These are phyloP conservation scores for Cyaniris semiargus DNA, from an alignment of 2,888 invertebrate species.

Conservation along the genomic window DNA sequence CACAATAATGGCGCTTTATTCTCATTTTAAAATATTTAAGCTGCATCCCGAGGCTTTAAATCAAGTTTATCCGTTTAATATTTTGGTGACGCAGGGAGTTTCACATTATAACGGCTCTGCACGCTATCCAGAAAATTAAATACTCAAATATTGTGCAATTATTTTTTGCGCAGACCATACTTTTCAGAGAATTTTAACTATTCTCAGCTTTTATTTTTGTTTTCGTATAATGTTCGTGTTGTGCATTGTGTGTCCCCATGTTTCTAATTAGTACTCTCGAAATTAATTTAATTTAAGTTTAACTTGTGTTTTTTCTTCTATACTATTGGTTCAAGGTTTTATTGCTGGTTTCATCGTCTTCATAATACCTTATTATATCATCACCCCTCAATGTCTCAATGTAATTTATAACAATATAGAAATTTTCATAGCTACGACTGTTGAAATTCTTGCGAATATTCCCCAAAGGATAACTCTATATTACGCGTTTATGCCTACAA, in stretches of 20 bases:
- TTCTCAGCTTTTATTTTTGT: neutral
- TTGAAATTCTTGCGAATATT: constrained; percentile 9
- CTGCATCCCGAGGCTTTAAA: constrained; percentile 22
- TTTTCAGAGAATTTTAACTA: constrained; percentile 1
- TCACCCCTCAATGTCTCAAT: neutral
- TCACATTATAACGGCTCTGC: constrained; percentile 26
- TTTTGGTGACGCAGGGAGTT: constrained; percentile 27
- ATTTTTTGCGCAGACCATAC: constrained; percentile 14
- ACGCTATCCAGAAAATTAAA: constrained; percentile 28
- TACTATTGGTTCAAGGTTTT: too few relatives aligned
- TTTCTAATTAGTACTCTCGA: neutral
- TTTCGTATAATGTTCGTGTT: neutral
- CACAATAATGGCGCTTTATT: constrained; percentile 23
- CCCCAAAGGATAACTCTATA: neutral
- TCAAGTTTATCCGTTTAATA: constrained; percentile 30
- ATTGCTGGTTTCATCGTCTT: neutral
- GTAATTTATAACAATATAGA: neutral
- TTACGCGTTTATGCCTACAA: neutral
- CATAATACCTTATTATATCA: neutral
- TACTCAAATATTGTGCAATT: constrained; percentile 18
- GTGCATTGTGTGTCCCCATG: neutral
- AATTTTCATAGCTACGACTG: neutral
- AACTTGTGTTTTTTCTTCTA: too few relatives aligned
- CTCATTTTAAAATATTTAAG: constrained; percentile 30
- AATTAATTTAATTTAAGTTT: neutral